These are phyloP conservation scores for Cydia amplana DNA, from an alignment of 1,140 invertebrate species.

Conservation along the genomic window DNA sequence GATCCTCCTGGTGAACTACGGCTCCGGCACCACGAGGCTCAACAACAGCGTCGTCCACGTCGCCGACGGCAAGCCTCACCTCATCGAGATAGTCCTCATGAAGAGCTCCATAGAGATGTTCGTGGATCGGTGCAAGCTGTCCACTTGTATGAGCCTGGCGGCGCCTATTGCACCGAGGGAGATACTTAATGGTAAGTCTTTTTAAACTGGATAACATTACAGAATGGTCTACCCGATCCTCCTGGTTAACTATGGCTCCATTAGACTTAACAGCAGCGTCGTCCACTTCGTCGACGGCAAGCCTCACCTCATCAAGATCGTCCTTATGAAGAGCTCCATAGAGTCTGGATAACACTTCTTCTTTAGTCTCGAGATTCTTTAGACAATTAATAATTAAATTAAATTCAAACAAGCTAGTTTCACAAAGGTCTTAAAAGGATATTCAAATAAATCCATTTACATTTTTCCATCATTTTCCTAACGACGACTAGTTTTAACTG, in stretches of 20 bases:
- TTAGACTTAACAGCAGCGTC: slow-evolving; percentile 85
- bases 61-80: slow-evolving; percentile 88
- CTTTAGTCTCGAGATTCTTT: no score
- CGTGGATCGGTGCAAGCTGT: slow-evolving; percentile 87
- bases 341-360: slow-evolving; percentile 42
- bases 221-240: slow-evolving; percentile 83
- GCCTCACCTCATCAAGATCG: slow-evolving; percentile 90
- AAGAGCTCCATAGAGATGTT: slow-evolving; percentile 87
- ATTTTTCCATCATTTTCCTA: slow-evolving; percentile 13
- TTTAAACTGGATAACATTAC: no score
- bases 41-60: slow-evolving; percentile 87
- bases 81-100: slow-evolving; percentile 89
- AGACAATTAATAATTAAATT: no score
- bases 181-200: slow-evolving; percentile 84
- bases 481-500: not conserved
- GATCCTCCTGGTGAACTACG: slow-evolving; percentile 93
- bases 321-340: slow-evolving; percentile 84
- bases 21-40: slow-evolving; percentile 87
- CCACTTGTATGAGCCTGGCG: slow-evolving; percentile 85
- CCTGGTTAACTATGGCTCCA: slow-evolving; percentile 93
- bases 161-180: slow-evolving; percentile 86
- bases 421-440: no score
- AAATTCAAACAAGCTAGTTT: no score
- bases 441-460: not conserved
- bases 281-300: slow-evolving; percentile 88